A percentile compares a stretch with the other conserved stretches of the same genome.
Conservation (phyloP, 1,140 invertebrate species). For the Sycobia sp. region DNA sequence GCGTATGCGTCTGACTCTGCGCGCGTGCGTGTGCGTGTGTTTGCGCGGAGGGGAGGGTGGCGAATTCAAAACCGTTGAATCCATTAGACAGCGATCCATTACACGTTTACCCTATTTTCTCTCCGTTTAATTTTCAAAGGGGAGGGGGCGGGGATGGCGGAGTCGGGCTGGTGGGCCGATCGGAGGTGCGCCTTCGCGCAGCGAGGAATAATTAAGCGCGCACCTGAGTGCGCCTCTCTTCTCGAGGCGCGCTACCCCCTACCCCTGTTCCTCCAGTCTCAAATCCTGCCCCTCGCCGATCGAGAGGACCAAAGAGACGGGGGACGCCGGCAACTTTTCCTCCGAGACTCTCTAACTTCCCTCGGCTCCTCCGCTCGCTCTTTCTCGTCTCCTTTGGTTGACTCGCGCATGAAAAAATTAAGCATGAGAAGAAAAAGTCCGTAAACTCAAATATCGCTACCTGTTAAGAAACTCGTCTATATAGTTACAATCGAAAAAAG, state of each 20-base stretch:
- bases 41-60: neutral
- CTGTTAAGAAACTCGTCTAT: too few species aligned
- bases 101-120: slow-evolving; percentile 8
- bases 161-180: neutral
- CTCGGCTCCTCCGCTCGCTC: neutral
- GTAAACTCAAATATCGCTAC: too few species aligned
- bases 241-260: neutral
- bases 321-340: too few species aligned
- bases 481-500: too few species aligned
- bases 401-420: neutral
- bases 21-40: neutral
- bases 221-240: neutral
- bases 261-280: neutral
- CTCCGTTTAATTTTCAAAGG: slow-evolving; percentile 6
- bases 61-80: too few species aligned
- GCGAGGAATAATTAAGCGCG: slow-evolving; percentile 28
- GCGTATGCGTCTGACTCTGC: neutral
- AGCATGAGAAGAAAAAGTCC: too few species aligned
- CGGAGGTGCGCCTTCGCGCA: neutral
- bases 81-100: slow-evolving; percentile 23
- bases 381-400: neutral
- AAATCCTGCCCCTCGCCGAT: too few species aligned
- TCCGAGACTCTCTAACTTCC: too few species aligned
- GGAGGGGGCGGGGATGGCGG: neutral
- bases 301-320: too few species aligned